phyloP scores from a whole-genome alignment of 2,888 invertebrate species.

The Harpalus rubripes region DNA sequence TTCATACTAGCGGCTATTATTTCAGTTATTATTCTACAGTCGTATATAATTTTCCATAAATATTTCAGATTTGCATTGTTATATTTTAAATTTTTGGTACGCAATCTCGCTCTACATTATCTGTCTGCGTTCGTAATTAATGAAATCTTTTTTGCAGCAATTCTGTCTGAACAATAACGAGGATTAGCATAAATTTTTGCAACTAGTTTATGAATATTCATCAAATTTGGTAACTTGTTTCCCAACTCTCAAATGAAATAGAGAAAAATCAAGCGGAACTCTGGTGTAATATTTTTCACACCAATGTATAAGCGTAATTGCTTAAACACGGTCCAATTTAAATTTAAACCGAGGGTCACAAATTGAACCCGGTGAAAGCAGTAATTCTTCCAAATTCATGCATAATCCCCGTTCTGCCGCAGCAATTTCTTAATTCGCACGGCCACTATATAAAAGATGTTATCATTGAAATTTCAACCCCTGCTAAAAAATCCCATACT shows the following conservation, averaged over 20 bases:
- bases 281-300: conserved; percentile 23
- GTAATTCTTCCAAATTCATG: conserved; percentile 44
- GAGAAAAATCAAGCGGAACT: conserved; percentile 16
- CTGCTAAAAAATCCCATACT: not conserved
- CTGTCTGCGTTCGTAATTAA: not conserved
- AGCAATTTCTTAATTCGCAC: conserved; percentile 38
- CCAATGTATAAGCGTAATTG: conserved; percentile 33
- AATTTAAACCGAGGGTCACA: conserved; percentile 38
- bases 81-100: not conserved
- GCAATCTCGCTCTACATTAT: not conserved
- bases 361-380: conserved; percentile 35
- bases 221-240: conserved; percentile 29
- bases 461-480: not conserved
- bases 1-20: too few relatives aligned
- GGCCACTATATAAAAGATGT: conserved; percentile 3
- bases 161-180: not conserved
- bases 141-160: not conserved
- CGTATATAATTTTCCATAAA: not conserved
- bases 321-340: conserved; percentile 43
- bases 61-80: not conserved
- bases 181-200: conserved; percentile 32
- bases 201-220: conserved; percentile 35
- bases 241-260: conserved; percentile 18
- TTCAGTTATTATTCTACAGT: not conserved
- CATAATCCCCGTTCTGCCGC: conserved; percentile 21